Base-by-base conservation (phyloP, 1,140 invertebrate species). In the Plodia interpunctella region DNA sequence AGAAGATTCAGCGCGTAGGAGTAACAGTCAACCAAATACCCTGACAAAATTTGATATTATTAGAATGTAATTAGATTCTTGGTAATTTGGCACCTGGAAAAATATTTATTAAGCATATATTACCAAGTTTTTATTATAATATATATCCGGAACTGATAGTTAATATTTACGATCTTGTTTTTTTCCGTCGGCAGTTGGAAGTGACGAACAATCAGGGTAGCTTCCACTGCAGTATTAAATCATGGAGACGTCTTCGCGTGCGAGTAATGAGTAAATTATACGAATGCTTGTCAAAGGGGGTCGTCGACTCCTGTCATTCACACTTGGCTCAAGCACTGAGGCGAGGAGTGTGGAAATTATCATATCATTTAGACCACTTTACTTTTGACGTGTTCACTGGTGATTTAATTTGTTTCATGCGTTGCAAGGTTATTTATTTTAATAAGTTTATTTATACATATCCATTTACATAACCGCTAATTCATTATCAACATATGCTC, bases 221-320 rank as follows among this genome's bases (percentile, higher is more conserved):
- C 38, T 5, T 35, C 32, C 32, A 44, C 15, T n/a, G 38, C 15
- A 44, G n/a, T 44, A 44, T 17, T 44, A 44, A 44, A 44, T 44
- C 38, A 44, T 13, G 30, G 30, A 44, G 38, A 10, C n/a, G 38
- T 17, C 13, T 11, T 44, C 13, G 38, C 38, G 38, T 44, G 38
- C 15, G 13, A 2, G 38, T 44, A 44, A 44, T 44, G 38, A 44
- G 38, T 44, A 44, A 44, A 44, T 44, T 44, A 44, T 44, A 15
- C 38, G 38, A 44, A 15, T 15, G 38, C 15, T 44, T 3, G 38
- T 44, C 38, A 15, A 44, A 44, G 0, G 38, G 38, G 32, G 38
- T 44, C 38, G 15, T 0, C 38, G 38, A 44, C 38, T 44, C 38
- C 38, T 44, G 38, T 44, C 38, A 44, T 44, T 44, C 38, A 44